Base-by-base conservation (phyloP, 2,113 vertebrate genomes). In the Callipepla squamata region DNA sequence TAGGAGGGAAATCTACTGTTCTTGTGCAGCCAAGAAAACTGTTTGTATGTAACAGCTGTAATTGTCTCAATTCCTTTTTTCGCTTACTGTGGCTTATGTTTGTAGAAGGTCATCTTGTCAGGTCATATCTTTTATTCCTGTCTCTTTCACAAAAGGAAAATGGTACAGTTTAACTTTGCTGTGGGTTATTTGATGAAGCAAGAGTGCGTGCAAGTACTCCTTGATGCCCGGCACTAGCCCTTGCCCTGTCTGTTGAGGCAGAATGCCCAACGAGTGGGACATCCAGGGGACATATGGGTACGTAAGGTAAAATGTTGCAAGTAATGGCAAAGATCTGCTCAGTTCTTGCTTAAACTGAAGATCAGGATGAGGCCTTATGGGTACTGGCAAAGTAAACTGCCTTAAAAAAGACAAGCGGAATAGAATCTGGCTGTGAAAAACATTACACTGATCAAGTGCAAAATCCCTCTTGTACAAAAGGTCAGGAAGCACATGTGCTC, bases 41-140 rank as follows among this genome's bases (percentile, higher is more conserved):
- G 6, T 9, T 1, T 3, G 30, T 40, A 4, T 59, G 1, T 20
- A 44, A 44, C 20, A 40, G 26, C 3, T 3, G 40, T 3, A 18
- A 16, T 12, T 44, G 16, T 51, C 57, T 26, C 2, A 0, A 42
- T 51, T 78, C 53, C 77, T 47, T 17, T 16, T 34, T 51, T 67
- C 36, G 0, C 66, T 47, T n/a, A 63, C 77, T 50, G 38, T 17
- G 44, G 42, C 1, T 0, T 30, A 15, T 36, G 59, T 73, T 81
- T 17, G 11, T 16, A 34, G 48, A 36, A 44, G 63, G 38, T 50
- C 25, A 17, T 30, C 38, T 38, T 58, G 18, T 38, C 48, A 87
- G 69, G 68, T 40, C 45, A 48, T 40, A 11, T 66, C 63, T 80
- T 80, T n/a, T 53, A 36, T 26, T 63, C 34, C 58, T 15, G 7